Evolutionary conservation across 2,888 invertebrate species (phyloP).

Genomic region (Amphipoea oculea): DNA sequence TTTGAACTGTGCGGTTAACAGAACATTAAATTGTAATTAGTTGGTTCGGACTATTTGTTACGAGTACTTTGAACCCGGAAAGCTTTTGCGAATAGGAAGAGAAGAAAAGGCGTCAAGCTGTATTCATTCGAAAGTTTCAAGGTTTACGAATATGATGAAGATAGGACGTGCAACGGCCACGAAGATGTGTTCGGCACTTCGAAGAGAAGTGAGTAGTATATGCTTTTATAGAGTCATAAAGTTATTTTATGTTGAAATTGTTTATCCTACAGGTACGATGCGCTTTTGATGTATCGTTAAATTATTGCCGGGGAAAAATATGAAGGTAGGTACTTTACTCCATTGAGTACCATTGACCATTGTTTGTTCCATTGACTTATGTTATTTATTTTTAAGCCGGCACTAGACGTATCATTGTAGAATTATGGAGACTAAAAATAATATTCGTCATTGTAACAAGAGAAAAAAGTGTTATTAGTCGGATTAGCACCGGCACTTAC

Average conservation of each 20-base stretch:
- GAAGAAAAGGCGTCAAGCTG: slow-evolving; percentile 86
- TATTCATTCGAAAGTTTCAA: slow-evolving; percentile 90
- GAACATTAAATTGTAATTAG: slow-evolving; percentile 57
- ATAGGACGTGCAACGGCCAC: slow-evolving; percentile 83
- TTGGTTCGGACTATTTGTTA: slow-evolving; percentile 33
- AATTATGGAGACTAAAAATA: slow-evolving; percentile 2
- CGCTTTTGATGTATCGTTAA: slow-evolving; percentile 62
- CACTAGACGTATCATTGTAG: not conserved
- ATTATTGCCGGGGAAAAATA: slow-evolving; percentile 37
- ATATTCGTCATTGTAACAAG: slow-evolving; percentile 14
- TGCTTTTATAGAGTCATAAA: slow-evolving; percentile 69
- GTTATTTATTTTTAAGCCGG: slow-evolving; percentile 38
- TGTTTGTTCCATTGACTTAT: too few species aligned
- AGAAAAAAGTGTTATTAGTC: not conserved
- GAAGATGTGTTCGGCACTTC: slow-evolving; percentile 86
- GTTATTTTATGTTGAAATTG: slow-evolving; percentile 68
- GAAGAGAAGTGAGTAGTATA: slow-evolving; percentile 84
- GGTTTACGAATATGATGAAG: slow-evolving; percentile 89
- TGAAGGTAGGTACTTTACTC: slow-evolving; percentile 38
- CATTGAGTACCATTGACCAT: too few species aligned
- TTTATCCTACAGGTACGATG: slow-evolving; percentile 63
- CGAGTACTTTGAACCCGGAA: slow-evolving; percentile 32
- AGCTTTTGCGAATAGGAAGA: slow-evolving; percentile 66
- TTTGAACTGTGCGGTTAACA: slow-evolving; percentile 57
- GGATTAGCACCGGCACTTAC: not conserved